Percentiles rank a stretch among this genome's conserved stretches.
Evolutionary conservation across 2,113 vertebrate genomes (phyloP).

Genomic region (Oryctolagus cuniculus): mOryCun1.1 NC_091448.1:48838501-48839000

Average conservation of each 20-base stretch:
- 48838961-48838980: neutral
- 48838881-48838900: neutral
- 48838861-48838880: neutral
- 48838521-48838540: neutral
- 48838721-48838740: neutral
- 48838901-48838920: conserved; percentile 38
- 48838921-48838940: neutral
- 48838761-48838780: neutral
- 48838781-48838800: neutral
- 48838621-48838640: neutral
- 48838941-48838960: conserved; percentile 8
- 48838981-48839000: conserved; percentile 38
- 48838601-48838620: neutral
- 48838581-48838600: conserved; percentile 31
- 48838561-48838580: neutral
- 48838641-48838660: neutral
- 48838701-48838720: conserved; percentile 7
- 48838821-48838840: neutral
- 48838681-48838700: neutral
- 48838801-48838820: neutral
- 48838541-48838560: neutral
- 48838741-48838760: neutral
- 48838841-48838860: neutral
- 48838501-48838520: neutral
- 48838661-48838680: neutral